Conservation (phyloP, 2,888 invertebrate genomes). For the Synergus umbraculus region DNA sequence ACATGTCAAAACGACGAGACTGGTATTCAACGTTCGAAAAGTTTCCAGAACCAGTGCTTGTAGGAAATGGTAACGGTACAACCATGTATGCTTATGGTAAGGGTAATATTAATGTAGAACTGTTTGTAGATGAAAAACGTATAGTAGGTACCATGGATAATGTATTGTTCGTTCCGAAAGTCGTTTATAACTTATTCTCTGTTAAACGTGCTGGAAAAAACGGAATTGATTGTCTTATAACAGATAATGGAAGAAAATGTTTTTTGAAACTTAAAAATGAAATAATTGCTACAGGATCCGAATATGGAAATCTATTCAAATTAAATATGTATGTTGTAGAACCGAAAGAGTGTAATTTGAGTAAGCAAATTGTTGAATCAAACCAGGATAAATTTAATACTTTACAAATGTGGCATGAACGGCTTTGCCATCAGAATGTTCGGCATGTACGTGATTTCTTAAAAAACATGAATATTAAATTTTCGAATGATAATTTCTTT, state of each 20-base stretch:
- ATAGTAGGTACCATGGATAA: conserved; percentile 23
- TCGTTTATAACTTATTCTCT: not conserved
- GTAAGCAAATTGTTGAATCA: not conserved
- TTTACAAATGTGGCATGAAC: conserved; percentile 42
- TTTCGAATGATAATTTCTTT: too few relatives aligned
- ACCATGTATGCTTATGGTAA: conserved; percentile 2
- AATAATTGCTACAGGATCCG: conserved; percentile 43
- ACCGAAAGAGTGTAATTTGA: conserved; percentile 23
- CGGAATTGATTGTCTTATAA: conserved; percentile 42
- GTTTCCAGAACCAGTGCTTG: not conserved
- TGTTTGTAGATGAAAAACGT: too few relatives aligned
- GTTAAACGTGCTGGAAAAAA: conserved; percentile 23
- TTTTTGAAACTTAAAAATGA: conserved; percentile 17
- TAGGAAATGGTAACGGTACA: conserved; percentile 20
- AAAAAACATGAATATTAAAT: not conserved
- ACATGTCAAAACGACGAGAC: not conserved
- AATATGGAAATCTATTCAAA: conserved; percentile 43
- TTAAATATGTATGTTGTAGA: conserved; percentile 37
- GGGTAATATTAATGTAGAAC: too few relatives aligned
- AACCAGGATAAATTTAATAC: too few relatives aligned
- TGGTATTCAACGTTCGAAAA: conserved; percentile 1
- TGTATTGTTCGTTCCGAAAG: conserved; percentile 45
- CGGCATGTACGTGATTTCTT: conserved; percentile 34
- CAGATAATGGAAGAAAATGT: conserved; percentile 41
- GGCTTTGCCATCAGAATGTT: conserved; percentile 43